These are phyloP conservation scores for Pseudococcus jackbeardsleyi DNA, from an alignment of 2,888 invertebrate species.

Conservation along the genomic window DNA sequence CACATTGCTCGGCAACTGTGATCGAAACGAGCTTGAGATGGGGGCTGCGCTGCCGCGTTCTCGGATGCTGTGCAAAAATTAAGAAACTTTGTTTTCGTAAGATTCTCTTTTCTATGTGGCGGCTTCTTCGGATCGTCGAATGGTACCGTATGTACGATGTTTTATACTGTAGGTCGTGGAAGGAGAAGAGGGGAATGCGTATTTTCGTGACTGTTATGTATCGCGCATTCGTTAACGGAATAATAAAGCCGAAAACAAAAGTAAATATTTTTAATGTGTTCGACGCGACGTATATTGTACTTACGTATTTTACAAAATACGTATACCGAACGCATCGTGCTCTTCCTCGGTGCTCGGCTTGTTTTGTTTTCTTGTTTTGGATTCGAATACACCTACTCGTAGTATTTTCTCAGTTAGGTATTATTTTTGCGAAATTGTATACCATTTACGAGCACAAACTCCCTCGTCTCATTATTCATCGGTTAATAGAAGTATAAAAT, in stretches of 20 bases:
- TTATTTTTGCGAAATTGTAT: conserved; percentile 30
- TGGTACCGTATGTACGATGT: no score
- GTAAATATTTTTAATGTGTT: conserved; percentile 42
- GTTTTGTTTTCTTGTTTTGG: not conserved
- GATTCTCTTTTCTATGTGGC: not conserved
- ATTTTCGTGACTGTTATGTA: conserved; percentile 42
- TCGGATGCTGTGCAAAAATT: conserved; percentile 38
- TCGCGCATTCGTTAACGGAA: conserved; percentile 48
- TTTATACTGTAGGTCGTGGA: not conserved
- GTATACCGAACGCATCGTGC: not conserved
- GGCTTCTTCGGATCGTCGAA: not conserved
- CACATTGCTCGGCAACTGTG: not conserved
- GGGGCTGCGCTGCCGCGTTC: not conserved
- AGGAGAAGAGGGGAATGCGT: not conserved
- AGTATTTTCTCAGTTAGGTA: not conserved
- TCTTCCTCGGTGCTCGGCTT: not conserved
- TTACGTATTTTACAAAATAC: no score
- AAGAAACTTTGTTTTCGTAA: conserved; percentile 47
- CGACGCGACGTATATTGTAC: not conserved
- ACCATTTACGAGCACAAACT: not conserved
- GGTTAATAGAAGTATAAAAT: not conserved
- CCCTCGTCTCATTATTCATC: conserved; percentile 2
- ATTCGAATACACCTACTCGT: not conserved
- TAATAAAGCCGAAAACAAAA: conserved; percentile 40
- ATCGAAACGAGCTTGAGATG: not conserved